Percentiles rank a stretch among this genome's conserved stretches.
These are phyloP conservation scores for Ennomos erosarius DNA, from an alignment of 2,888 invertebrate species.

Conservation along the genomic window DNA sequence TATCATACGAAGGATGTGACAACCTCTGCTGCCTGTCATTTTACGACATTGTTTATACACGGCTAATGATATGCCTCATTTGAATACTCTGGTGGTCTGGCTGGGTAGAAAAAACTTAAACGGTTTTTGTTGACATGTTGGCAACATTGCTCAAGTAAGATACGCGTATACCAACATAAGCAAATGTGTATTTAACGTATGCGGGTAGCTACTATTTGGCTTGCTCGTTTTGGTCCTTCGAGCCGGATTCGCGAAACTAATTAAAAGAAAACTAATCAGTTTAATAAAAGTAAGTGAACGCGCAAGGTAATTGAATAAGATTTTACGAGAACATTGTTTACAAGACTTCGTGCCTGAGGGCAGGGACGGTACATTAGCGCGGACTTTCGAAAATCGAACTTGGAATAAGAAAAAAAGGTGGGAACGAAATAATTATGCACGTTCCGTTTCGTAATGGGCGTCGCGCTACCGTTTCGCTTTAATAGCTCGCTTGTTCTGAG, in stretches of 20 bases:
- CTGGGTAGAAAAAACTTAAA: conserved; percentile 57
- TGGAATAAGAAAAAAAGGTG: conserved; percentile 76
- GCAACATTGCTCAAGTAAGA: conserved; percentile 37
- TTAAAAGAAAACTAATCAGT: conserved; percentile 66
- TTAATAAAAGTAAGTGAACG: conserved; percentile 62
- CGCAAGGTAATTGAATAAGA: conserved; percentile 74
- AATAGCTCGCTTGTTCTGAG: conserved; percentile 83
- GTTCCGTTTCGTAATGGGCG: conserved; percentile 83
- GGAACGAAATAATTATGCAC: conserved; percentile 85
- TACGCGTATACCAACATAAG: conserved; percentile 23
- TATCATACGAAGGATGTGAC: conserved; percentile 65
- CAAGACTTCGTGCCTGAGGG: conserved; percentile 75
- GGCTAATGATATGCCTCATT: conserved; percentile 80
- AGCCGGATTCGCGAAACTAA: conserved; percentile 40
- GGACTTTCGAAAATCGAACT: conserved; percentile 78
- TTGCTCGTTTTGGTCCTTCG: conserved; percentile 12
- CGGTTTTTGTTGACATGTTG: conserved; percentile 53
- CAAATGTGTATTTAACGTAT: conserved; percentile 13
- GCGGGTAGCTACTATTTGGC: neutral
- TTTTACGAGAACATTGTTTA: conserved; percentile 83
- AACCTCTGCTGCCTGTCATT: conserved; percentile 78
- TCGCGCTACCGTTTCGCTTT: conserved; percentile 84
- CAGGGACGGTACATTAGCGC: conserved; percentile 78
- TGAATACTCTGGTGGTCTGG: conserved; percentile 80
- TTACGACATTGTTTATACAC: conserved; percentile 78